A percentile compares a stretch with the other conserved stretches of the same genome.
These are phyloP conservation scores for Pomatostomus ruficeps DNA, from an alignment of 2,113 vertebrate genomes.

Conservation along the genomic window DNA sequence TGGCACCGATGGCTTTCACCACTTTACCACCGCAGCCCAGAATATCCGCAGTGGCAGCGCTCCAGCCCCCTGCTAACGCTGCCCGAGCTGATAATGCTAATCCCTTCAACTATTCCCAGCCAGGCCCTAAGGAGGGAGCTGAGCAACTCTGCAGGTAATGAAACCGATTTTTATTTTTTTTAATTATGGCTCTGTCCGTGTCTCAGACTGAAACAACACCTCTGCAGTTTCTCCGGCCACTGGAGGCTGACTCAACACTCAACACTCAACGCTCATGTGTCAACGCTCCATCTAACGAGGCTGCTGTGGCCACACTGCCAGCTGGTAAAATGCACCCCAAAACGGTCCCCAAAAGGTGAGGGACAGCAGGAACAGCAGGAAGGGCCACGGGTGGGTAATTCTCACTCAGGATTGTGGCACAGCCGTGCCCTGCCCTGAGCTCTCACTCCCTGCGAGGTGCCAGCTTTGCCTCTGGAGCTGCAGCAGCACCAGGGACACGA, in stretches of 20 bases:
- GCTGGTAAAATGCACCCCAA: background rate
- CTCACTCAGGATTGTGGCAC: fast-evolving
- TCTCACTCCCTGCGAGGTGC: fast-evolving
- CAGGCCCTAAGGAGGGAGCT: constrained; percentile 13
- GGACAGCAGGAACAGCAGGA: fast-evolving
- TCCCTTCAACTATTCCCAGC: background rate
- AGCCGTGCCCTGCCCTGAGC: background rate
- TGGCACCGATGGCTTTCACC: background rate
- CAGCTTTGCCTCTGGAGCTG: background rate
- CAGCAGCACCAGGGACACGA: background rate
- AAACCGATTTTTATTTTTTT: background rate
- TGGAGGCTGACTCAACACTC: constrained; percentile 41
- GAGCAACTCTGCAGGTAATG: constrained; percentile 37
- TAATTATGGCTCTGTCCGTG: constrained; percentile 38
- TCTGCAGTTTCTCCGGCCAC: background rate
- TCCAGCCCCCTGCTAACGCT: background rate
- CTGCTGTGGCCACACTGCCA: constrained; percentile 27
- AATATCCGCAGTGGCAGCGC: background rate
- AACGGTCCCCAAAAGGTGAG: fast-evolving
- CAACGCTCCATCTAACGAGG: constrained; percentile 6
- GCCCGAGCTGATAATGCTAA: background rate
- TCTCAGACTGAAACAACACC: constrained; percentile 1
- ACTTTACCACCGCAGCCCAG: background rate
- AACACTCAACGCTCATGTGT: no score
- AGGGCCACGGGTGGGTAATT: background rate